Evolutionary conservation across 2,113 vertebrate genomes (phyloP).

Genomic region (Nycticryphes semicollaris): DNA sequence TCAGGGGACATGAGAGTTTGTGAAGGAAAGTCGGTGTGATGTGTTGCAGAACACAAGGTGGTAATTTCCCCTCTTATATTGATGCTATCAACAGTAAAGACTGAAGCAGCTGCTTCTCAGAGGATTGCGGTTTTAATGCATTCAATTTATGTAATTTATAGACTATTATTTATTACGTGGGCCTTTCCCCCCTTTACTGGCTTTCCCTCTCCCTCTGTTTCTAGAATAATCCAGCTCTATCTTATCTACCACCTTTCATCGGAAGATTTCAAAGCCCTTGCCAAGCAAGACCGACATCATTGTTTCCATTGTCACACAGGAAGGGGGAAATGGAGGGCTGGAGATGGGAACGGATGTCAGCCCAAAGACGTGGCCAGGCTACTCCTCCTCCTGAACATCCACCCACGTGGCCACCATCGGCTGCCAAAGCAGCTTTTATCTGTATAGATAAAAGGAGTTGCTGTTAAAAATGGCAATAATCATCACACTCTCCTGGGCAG

Average conservation of each 20-base stretch:
- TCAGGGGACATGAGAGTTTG: conserved; percentile 2
- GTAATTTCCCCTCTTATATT: conserved; percentile 42
- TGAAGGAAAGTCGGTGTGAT: background rate
- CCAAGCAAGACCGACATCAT: background rate
- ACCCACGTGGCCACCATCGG: rapidly evolving
- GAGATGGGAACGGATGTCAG: background rate
- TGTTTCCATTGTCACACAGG: conserved; percentile 13
- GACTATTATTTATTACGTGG: background rate
- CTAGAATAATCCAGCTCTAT: rapidly evolving
- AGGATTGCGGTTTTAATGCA: background rate
- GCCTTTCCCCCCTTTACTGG: background rate
- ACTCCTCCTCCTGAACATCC: background rate
- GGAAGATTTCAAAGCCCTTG: background rate
- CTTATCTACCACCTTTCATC: background rate
- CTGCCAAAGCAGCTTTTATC: background rate
- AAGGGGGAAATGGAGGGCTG: background rate
- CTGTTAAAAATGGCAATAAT: background rate
- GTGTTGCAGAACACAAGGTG: conserved; percentile 16
- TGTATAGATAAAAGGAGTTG: background rate
- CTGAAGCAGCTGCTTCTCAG: conserved; percentile 34
- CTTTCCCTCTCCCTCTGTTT: background rate
- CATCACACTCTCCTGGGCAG: background rate
- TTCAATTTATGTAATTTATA: conserved; percentile 1
- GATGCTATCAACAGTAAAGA: conserved; percentile 30
- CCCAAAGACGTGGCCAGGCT: background rate